Evolutionary conservation across 2,888 invertebrate genomes (phyloP), one percentile per base, ranked within the genome.

Genomic region (Zele albiditarsus): DNA sequence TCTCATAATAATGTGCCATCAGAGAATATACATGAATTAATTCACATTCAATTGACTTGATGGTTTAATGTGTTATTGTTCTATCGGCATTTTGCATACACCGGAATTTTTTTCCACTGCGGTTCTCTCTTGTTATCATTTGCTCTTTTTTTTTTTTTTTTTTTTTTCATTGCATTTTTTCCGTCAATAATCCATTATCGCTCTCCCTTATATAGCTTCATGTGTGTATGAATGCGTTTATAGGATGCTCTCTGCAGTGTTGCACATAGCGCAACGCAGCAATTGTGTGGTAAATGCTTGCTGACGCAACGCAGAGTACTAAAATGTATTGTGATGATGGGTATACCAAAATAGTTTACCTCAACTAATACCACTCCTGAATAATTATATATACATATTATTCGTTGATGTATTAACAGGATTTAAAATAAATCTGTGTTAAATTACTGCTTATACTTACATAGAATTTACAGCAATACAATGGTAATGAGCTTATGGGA

Each of bases 271-370:
- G 53, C 69, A 58, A n/a, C 28, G 57, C 23, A 63, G 60, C 23
- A 53, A 69, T 46, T 46, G 67, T 67, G 67, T 60, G 60, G 25
- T 60, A 60, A 49, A 27, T 38, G 27, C n/a, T n/a, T n/a, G 33
- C 42, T 67, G 67, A 67, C 67, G 67, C 49, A 67, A 67, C 49
- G 67, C 28, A 67, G 49, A 27, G 49, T n/a, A 67, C n/a, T 6
- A 69, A 69, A 72, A 53, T 38, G 62, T 23, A 46, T 60, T 28
- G 20, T 53, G 20, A 53, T 20, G 20, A 53, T 20, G n/a, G n/a
- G 28, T 58, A 23, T 25, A 57, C 28, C 12, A 20, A 20, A 53
- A 53, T 53, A 53, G 20, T 53, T 46, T 23, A 20, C 20, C 23
- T 53, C 8, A 53, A 20, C 3, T 53, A 53, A 53, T 20, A 4